Evolutionary conservation across 2,113 vertebrate species (phyloP), one percentile per base, ranked within the genome.

Genomic region (Hepsetus odoe): DNA sequence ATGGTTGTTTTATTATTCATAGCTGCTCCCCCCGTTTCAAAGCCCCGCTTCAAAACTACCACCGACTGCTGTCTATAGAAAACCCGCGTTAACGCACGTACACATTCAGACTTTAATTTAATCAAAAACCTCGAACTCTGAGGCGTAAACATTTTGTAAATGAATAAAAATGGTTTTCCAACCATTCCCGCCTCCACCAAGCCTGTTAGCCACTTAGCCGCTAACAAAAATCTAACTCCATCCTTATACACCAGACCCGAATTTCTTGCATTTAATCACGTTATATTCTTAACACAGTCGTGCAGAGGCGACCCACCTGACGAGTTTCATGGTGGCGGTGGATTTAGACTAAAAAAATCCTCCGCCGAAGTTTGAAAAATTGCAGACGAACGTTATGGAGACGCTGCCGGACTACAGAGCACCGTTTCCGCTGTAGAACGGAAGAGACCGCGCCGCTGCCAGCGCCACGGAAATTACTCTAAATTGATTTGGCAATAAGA

Each of bases 311-410:
- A 30, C 83, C 80, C 72, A 94, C 93, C 93, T 86, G 38, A 94
- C 93, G 62, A 94, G 91, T 92, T 94, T 94, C 93, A 94, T 94
- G 84, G 44, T 92, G 84, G 87, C 78, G 86, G 87, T 28, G 72
- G 82, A 88, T 24, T 81, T 65, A n/a, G 67, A 72, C 35, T n/a
- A n/a, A 26, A 81, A 7, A 86, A 88, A 89, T 86, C 86, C 89
- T 89, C 82, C 84, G 90, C 87, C 79, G 30, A 79, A 82, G 61
- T 33, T 32, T 64, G 68, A 2, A 88, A 91, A 90, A 91, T 90
- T 91, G 74, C 86, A 86, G 84, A 85, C 80, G 42, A 1, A 56
- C 28, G 51, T 53, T 71, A 77, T 77, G 80, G 8, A 22, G 30
- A 18, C 1, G 80, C 83, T 77, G 80, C 73, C 22, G 28, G 12